Conservation (phyloP, 2,113 vertebrate genomes). For the Brachirus orientalis region DNA sequence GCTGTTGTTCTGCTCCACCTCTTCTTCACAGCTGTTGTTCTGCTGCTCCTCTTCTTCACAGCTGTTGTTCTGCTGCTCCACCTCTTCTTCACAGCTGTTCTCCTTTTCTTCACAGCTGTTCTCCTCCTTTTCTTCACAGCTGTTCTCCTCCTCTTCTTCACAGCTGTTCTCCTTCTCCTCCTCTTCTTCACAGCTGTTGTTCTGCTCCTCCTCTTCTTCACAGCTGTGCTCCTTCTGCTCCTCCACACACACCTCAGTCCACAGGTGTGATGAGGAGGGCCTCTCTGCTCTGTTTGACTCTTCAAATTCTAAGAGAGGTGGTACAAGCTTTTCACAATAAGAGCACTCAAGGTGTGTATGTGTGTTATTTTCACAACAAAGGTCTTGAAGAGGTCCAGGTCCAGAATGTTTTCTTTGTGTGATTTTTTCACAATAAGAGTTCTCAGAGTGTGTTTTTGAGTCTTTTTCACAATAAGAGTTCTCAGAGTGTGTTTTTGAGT, state of each 20-base stretch:
- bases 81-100: too few species aligned
- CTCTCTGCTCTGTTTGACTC: background rate
- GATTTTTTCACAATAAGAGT: background rate
- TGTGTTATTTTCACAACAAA: background rate
- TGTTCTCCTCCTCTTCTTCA: too few species aligned
- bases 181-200: too few species aligned
- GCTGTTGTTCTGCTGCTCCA: too few species aligned
- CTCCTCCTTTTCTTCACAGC: too few species aligned
- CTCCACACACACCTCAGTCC: background rate
- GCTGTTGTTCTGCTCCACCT: too few species aligned
- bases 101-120: too few species aligned
- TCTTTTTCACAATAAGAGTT: constrained; percentile 17
- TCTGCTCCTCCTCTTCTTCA: too few species aligned
- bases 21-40: too few species aligned
- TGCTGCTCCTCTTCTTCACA: too few species aligned
- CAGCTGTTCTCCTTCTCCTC: too few species aligned
- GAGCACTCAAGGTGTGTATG: background rate
- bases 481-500: background rate
- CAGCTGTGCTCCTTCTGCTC: background rate
- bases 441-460: background rate
- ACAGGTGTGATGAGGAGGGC: background rate
- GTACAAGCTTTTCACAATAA: background rate
- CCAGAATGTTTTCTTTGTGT: too few species aligned
- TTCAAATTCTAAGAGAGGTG: background rate
- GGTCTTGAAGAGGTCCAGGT: background rate